These are phyloP conservation scores for Leptoclinus maculatus DNA, from an alignment of 2,797 vertebrate species.

Conservation along the genomic window DNA sequence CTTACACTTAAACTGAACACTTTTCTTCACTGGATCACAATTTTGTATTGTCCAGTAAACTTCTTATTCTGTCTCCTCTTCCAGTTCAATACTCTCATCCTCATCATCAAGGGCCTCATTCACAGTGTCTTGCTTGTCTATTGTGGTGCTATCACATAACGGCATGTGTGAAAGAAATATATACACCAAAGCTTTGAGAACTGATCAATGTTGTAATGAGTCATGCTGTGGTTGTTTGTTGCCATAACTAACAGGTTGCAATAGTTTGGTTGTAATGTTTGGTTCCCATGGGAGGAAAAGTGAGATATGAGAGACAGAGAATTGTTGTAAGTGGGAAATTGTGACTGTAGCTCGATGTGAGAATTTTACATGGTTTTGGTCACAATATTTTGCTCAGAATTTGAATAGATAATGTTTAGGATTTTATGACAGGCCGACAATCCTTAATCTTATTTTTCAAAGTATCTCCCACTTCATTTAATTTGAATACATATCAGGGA, in stretches of 20 bases:
- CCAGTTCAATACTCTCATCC: neutral
- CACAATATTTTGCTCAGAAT: neutral
- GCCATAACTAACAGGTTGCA: conserved; percentile 19
- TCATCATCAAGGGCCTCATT: neutral
- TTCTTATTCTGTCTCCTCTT: neutral
- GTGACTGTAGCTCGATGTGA: neutral
- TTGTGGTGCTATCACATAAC: neutral
- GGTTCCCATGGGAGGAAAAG: neutral
- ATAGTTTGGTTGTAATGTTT: conserved; percentile 10
- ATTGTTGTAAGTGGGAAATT: neutral
- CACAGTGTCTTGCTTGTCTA: conserved; percentile 7
- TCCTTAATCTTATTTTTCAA: neutral
- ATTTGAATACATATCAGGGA: neutral
- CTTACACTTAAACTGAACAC: neutral
- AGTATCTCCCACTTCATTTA: neutral
- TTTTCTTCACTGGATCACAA: neutral
- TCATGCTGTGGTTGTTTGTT: conserved; percentile 5
- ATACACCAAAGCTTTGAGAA: neutral
- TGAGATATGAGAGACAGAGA: conserved; percentile 2
- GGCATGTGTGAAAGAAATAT: conserved; percentile 3
- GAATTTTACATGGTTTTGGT: neutral
- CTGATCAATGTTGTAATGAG: conserved; percentile 17
- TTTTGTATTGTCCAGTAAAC: neutral
- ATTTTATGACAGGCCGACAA: neutral
- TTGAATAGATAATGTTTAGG: neutral